Evolutionary conservation across 2,888 invertebrate species (phyloP), one percentile per base, ranked within the genome.

Genomic region (Drymonia ruficornis): DNA sequence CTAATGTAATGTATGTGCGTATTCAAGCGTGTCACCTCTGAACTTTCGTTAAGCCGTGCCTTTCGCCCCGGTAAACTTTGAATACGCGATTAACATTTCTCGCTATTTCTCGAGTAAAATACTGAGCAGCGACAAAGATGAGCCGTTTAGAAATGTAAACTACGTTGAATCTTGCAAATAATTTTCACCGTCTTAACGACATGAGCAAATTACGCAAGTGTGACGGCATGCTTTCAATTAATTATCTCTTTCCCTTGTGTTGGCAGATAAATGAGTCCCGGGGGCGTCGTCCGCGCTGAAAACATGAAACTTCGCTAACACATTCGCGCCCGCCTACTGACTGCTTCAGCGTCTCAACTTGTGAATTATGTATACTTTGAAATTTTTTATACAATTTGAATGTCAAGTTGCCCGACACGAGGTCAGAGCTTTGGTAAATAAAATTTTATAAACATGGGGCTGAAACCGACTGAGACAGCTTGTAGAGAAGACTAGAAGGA

Each of bases 181-280:
- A 63, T 57, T 59, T 63, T 57, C 63, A 56, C 61, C 67, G 60
- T 75, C 58, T 56, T 66, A 65, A 67, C 61, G 67, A 72, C 70
- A 63, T 68, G 65, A 70, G 68, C 70, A 67, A 70, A 75, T 75
- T 78, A 74, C 70, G 62, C 74, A 70, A 79, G 72, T 68, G 67
- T 83, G 84, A 80, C 83, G 79, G 81, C 72, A 75, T 82, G 83
- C 84, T 85, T 85, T 85, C 79, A 89, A 89, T 89, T 89, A 89
- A 87, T 88, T 86, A 87, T 84, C 77, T 80, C 78, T 80, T 80
- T 80, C 80, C 74, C 80, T 76, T 74, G 76, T 68, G 81, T 57
- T 79, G 80, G 79, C 76, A 86, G 85, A 89, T 77, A 84, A 86
- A 90, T 84, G 85, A 84, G 80, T 67, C 85, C 71, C 86, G 65